phyloP scores from a whole-genome alignment of 2,113 vertebrate genomes.

The Podarcis raffonei region DNA sequence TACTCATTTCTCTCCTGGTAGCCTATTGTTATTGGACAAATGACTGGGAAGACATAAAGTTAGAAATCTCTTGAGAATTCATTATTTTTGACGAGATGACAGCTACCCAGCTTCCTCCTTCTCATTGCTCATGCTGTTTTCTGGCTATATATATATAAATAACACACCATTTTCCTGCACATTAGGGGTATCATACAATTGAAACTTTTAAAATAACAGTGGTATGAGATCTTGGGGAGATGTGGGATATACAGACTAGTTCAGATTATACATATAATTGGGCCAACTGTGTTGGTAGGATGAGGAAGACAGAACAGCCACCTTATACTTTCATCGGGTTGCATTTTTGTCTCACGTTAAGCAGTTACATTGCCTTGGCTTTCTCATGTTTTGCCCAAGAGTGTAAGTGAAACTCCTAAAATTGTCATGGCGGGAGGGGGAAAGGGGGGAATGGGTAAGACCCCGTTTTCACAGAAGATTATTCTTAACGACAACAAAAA shows the following conservation, averaged over 20 bases:
- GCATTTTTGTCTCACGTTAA: conserved; percentile 4
- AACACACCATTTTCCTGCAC: conserved; percentile 52
- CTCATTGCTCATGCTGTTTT: conserved; percentile 67
- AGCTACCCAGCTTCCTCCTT: conserved; percentile 69
- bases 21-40: conserved; percentile 75
- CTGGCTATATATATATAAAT: conserved; percentile 62
- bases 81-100: conserved; percentile 88
- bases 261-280: conserved; percentile 1
- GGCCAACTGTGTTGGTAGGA: neutral
- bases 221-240: conserved; percentile 26
- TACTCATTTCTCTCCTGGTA: conserved; percentile 63
- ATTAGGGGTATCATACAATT: conserved; percentile 63
- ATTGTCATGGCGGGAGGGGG: conserved; percentile 51
- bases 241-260: neutral
- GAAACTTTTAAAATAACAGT: conserved; percentile 46
- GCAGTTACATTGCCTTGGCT: rapidly evolving
- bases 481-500: conserved; percentile 62
- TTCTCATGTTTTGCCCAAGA: conserved; percentile 20
- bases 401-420: conserved; percentile 20
- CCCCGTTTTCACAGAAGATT: conserved; percentile 57
- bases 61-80: conserved; percentile 82
- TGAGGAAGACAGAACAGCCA: neutral
- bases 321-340: neutral
- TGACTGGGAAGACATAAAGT: conserved; percentile 72
- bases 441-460: conserved; percentile 52